Conservation (phyloP, 2,888 invertebrate genomes). For the Noctua pronuba region DNA sequence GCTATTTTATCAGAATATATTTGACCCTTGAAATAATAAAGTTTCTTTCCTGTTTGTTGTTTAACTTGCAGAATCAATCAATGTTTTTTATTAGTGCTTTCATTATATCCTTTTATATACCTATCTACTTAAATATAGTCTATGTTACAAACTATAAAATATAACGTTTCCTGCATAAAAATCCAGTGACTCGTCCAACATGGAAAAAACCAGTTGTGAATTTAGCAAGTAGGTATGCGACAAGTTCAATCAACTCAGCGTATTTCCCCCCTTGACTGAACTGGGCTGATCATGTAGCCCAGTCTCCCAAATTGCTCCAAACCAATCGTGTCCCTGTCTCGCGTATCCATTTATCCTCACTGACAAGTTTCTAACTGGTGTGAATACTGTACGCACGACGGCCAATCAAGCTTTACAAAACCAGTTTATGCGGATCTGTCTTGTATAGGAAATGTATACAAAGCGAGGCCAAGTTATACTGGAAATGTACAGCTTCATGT, state of each 20-base stretch:
- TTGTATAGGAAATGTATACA: no score
- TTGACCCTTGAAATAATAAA: not conserved
- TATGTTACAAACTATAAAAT: not conserved
- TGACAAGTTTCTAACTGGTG: conserved; percentile 13
- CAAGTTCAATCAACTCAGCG: conserved; percentile 37
- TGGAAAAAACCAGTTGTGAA: conserved; percentile 18
- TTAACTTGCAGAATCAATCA: not conserved
- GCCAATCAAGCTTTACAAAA: no score
- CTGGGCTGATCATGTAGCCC: conserved; percentile 4
- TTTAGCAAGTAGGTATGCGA: conserved; percentile 19
- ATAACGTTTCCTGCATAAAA: not conserved
- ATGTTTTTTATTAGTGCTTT: not conserved
- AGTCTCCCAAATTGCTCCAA: conserved; percentile 19
- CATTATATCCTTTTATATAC: not conserved
- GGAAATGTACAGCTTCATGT: no score
- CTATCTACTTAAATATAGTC: not conserved
- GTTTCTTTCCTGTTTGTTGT: conserved; percentile 36
- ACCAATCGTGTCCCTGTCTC: not conserved
- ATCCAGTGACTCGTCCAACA: not conserved
- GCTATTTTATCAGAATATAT: conserved; percentile 3
- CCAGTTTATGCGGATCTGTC: no score
- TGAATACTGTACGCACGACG: not conserved
- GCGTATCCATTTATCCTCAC: conserved; percentile 1
- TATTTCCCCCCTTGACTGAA: conserved; percentile 4
- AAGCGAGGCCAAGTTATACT: no score